A percentile compares a stretch with the other conserved stretches of the same genome.
Evolutionary conservation across 2,797 vertebrate species (phyloP).

Genomic region (Gymnoscopelus microlampas): DNA sequence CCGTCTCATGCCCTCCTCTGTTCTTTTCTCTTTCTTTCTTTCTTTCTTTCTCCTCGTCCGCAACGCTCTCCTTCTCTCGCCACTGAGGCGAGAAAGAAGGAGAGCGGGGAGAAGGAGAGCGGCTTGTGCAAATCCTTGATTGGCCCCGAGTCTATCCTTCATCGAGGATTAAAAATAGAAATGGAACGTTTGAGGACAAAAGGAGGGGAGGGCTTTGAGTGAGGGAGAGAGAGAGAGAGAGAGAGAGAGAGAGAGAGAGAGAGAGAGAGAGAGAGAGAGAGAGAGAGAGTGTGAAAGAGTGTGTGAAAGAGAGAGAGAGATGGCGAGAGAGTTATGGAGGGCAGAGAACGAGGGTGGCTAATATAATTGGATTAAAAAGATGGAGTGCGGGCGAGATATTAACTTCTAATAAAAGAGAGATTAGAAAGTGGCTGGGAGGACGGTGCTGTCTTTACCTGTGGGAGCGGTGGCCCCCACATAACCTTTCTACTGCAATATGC

Average conservation of each 20-base stretch:
- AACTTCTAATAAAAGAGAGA: conserved; percentile 85
- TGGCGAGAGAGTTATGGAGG: conserved; percentile 56
- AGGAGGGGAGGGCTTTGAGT: conserved; percentile 47
- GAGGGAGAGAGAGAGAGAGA: conserved; percentile 31
- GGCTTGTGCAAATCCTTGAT: conserved; percentile 78
- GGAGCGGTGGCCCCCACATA: conserved; percentile 75
- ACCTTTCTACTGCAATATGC: conserved; percentile 77
- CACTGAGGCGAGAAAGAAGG: conserved; percentile 37
- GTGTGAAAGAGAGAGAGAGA: neutral
- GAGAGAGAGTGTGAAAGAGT: neutral
- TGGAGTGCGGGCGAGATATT: conserved; percentile 78
- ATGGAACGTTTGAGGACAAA: conserved; percentile 79
- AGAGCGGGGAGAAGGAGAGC: conserved; percentile 59
- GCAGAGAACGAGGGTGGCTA: conserved; percentile 66
- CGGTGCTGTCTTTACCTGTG: conserved; percentile 78
- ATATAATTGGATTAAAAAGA: conserved; percentile 85
- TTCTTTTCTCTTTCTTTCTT: conserved; percentile 27
- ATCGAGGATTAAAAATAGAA: conserved; percentile 78
- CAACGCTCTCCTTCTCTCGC: conserved; percentile 64
- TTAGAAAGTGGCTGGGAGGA: conserved; percentile 80
- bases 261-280: conserved; percentile 28
- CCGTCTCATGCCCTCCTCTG: conserved; percentile 31
- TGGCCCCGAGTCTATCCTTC: conserved; percentile 77
- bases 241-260: conserved; percentile 46
- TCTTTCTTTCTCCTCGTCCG: conserved; percentile 47